Evolutionary conservation across 2,797 vertebrate genomes (phyloP), one percentile per base, ranked within the genome.

Genomic region (Bufotes viridis): DNA sequence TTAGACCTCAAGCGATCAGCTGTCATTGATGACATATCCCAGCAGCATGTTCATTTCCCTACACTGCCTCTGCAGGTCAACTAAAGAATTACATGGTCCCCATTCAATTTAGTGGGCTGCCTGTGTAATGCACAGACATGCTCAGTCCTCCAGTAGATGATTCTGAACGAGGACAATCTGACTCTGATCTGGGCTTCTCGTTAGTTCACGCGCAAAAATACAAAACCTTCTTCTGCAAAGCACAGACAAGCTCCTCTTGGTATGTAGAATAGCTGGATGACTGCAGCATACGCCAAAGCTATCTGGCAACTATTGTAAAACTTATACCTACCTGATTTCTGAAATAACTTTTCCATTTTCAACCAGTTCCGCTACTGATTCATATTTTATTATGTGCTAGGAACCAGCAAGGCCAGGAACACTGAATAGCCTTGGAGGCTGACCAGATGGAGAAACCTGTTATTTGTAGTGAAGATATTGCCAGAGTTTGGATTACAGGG

Each of bases 291-390:
- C 13, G 49, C 22, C 10, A n/a, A 78, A 14, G 18, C 78, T 60
- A 79, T 24, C 78, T 58, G 78, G n/a, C 78, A 79, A 26, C 78
- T 58, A 42, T 5, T 42, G 42, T 42, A 60, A 58, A 60, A 29
- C 2, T 34, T 58, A 34, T 34, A 79, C n/a, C 26, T 17, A 79
- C 60, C 24, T 79, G 24, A 60, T 58, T 79, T 57, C 17, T 58
- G 26, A 79, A 79, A 58, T 60, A 60, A 79, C 24, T 57, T 79
- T 79, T 79, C 78, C 53, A 58, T 79, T 60, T 58, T 81, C 34
- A 81, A 65, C 80, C 20, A 81, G 61, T 81, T 67, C 80, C 60
- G 60, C 60, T 67, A 65, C 58, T 51, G 42, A 51, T 63, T 81
- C 57, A 81, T 81, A 49, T 34, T 42, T 81, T 58, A 79, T 60